Evolutionary conservation across 2,113 vertebrate genomes (phyloP).

Genomic region (Corvus moneduloides): DNA sequence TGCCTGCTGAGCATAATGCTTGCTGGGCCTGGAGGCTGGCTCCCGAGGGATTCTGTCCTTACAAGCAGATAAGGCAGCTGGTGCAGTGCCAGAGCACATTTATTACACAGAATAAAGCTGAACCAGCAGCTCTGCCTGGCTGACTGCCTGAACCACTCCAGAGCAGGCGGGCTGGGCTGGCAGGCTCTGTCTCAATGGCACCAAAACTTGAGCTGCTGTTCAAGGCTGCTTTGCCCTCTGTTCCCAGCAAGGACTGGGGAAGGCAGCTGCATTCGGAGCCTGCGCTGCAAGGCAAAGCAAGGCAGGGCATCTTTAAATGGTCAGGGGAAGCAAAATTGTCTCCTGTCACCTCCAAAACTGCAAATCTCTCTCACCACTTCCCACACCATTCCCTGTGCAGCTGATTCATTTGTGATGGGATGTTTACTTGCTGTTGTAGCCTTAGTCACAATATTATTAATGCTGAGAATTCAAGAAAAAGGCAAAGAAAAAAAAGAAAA

Average conservation of each 20-base stretch:
- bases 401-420: neutral
- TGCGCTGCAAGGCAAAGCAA: neutral
- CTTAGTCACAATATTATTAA: neutral
- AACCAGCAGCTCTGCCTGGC: constrained; percentile 9
- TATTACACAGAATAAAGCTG: neutral
- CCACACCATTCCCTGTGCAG: neutral
- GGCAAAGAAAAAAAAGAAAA: accelerated
- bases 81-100: neutral
- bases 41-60: neutral
- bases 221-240: neutral
- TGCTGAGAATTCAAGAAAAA: neutral
- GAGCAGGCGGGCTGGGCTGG: neutral
- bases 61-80: neutral
- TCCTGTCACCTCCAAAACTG: neutral
- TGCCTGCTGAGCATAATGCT: neutral
- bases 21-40: neutral
- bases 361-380: neutral
- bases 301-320: neutral
- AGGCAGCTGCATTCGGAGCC: neutral
- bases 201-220: neutral
- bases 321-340: neutral
- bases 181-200: neutral
- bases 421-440: neutral
- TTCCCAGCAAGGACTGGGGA: neutral
- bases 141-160: neutral